phyloP scores from a whole-genome alignment of 2,888 invertebrate genomes.

The Eubasilissa splendida region DNA sequence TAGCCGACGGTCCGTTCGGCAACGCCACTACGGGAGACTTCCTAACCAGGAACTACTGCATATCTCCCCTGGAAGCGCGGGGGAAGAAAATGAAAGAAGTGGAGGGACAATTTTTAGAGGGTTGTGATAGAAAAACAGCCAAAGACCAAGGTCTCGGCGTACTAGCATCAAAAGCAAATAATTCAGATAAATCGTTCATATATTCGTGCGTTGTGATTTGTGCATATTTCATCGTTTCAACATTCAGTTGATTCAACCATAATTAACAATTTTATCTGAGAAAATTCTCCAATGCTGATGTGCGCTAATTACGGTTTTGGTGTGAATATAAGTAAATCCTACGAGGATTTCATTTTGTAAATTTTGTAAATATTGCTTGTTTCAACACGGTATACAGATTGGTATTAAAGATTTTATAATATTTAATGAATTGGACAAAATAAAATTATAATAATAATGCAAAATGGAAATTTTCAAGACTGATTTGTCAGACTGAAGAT shows the following conservation, averaged over 20 bases:
- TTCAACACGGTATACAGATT: too few species aligned
- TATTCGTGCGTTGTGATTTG: conserved; percentile 37
- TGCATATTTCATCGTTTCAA: conserved; percentile 3
- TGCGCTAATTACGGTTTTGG: too few species aligned
- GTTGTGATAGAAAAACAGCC: conserved; percentile 40
- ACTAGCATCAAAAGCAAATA: conserved; percentile 35
- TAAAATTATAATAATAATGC: too few species aligned
- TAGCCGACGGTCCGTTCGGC: conserved; percentile 83
- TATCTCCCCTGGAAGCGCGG: conserved; percentile 87
- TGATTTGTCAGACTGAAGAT: conserved; percentile 54
- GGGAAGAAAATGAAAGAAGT: conserved; percentile 80
- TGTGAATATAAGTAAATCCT: too few species aligned
- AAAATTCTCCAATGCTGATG: too few species aligned
- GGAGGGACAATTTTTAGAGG: conserved; percentile 62
- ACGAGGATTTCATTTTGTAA: too few species aligned
- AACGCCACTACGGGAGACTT: conserved; percentile 79
- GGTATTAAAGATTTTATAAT: too few species aligned
- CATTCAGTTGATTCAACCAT: conserved; percentile 36
- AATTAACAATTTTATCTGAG: not conserved
- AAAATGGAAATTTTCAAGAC: conserved; percentile 44
- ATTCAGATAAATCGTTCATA: not conserved
- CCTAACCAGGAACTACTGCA: conserved; percentile 85
- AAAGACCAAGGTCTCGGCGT: conserved; percentile 54
- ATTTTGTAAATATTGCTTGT: too few species aligned
- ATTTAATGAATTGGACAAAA: too few species aligned